Base-by-base conservation (phyloP, 2,113 vertebrate species). In the Gnathonemus echidnorhynchus region DNA sequence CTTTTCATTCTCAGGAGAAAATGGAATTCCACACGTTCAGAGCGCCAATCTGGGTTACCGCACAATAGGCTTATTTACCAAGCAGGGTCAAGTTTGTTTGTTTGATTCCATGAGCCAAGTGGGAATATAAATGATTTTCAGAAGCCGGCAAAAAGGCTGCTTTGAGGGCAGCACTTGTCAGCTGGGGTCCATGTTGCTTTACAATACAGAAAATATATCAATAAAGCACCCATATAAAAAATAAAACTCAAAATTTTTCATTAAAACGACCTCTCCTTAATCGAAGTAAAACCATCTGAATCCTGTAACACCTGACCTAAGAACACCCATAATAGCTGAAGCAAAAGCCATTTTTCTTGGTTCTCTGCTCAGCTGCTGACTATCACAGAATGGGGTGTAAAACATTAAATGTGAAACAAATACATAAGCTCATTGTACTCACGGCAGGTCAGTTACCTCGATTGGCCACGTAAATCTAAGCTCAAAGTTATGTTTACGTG, bases 401-500 rank as follows among this genome's bases (percentile, higher is more conserved):
- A 90, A 90, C 66, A 88, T 88, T 80, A 80, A 90, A 80, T 80
- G 27, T 11, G 45, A 90, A 50, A 77, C 66, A 80, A 56, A 88
- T 83, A 80, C 53, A 83, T 53, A 49, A 21, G 17, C 49, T 77
- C 27, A 39, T 31, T 46, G 45, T 21, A 66, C 86, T 90, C 50
- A 52, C 5, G 80, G 13, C 35, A 24, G 86, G 86, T 90, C 85
- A 87, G 17, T 66, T 19, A 86, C 83, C n/a, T 58, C 45, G 31
- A 66, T 10, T 56, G 46, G 56, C 85, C 46, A 87, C 62, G 45
- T 86, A n/a, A 87, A 90, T 39, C 49, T 19, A 17, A 39, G 89
- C 87, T 90, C 89, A 80, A 90, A 86, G 89, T 90, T 90, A 77
- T 88, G 49, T 77, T 88, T 87, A 80, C 35, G 45, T 46, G 89